Evolutionary conservation across 2,888 invertebrate species (phyloP).

Genomic region (Agonopterix alstromeriana): DNA sequence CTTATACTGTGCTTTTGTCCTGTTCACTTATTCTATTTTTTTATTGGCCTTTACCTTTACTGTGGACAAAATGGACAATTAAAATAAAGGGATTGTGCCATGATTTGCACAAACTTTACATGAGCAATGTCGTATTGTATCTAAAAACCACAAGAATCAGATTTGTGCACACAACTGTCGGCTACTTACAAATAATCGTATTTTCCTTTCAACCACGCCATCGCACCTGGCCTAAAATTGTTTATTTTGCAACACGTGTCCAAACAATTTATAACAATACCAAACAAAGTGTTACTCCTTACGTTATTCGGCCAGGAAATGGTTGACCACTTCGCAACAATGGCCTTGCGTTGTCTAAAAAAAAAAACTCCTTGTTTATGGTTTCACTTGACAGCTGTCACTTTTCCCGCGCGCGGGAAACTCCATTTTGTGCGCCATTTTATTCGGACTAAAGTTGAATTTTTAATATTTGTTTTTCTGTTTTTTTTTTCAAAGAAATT

Average conservation of each 20-base stretch:
- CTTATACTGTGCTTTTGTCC: too few species aligned
- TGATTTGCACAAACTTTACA: too few species aligned
- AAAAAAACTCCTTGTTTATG: constrained; percentile 18
- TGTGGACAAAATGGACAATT: neutral
- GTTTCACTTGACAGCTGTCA: constrained; percentile 45
- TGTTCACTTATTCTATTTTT: too few species aligned
- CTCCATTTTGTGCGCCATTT: neutral
- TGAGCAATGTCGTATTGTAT: too few species aligned
- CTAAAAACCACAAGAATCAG: too few species aligned
- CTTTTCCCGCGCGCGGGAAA: constrained; percentile 37
- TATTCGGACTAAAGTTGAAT: too few species aligned
- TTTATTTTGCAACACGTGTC: constrained; percentile 37
- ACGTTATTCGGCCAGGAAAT: constrained; percentile 19
- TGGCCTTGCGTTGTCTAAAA: constrained; percentile 12
- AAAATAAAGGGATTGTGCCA: neutral
- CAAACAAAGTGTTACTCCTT: constrained; percentile 23
- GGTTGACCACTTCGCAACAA: constrained; percentile 25
- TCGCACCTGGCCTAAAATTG: constrained; percentile 9
- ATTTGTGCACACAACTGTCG: too few species aligned
- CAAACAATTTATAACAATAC: constrained; percentile 23
- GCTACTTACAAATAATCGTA: too few species aligned
- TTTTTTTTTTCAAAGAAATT: too few species aligned
- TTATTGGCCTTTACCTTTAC: too few species aligned
- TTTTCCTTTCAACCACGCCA: neutral
- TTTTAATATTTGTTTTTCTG: too few species aligned